Evolutionary conservation across 2,113 vertebrate genomes (phyloP), one percentile per base, ranked within the genome.

Genomic region (Petroica traversi): DNA sequence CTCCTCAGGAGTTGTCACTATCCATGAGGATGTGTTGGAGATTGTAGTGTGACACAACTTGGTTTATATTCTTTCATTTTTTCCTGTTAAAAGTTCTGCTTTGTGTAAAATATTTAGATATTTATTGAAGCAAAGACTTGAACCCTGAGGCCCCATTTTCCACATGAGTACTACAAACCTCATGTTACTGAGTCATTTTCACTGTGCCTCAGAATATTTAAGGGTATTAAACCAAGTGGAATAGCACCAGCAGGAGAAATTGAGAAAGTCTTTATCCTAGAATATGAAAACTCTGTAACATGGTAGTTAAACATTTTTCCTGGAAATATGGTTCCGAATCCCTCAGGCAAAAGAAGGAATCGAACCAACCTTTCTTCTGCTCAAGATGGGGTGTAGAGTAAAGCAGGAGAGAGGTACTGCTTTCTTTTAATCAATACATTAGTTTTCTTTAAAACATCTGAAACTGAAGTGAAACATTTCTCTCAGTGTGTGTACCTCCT

Each of bases 201-300:
- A 33, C 36, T 34, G 26, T 72, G 71, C 51, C 38, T 90, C 29
- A 40, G 91, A 86, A 88, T 88, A 86, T 80, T 73, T 86, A 62
- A 80, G 29, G 74, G 12, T 71, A 88, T 88, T 95, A 80, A 92
- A 62, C 38, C 38, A 84, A 74, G 71, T 80, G 33, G 29, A 95
- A 88, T 83, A 80, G 68, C 57, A 92, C 59, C 68, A 81, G 76
- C 24, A 95, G 75, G 75, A 96, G 51, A 92, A 59, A 91, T 69
- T 71, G 76, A 96, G 57, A 41, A 12, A 63, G 38, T 59, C 49
- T 96, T 83, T 94, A 74, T 81, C 34, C 59, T 55, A 71, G 68
- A 86, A 66, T 76, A 77, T 57, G 85, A 85, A 85, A 93, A 76
- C 22, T 88, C 49, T 62, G 2, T 69, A 63, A 80, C 45, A 48